phyloP scores from a whole-genome alignment of 2,113 vertebrate genomes.

The Rhea americana region DNA sequence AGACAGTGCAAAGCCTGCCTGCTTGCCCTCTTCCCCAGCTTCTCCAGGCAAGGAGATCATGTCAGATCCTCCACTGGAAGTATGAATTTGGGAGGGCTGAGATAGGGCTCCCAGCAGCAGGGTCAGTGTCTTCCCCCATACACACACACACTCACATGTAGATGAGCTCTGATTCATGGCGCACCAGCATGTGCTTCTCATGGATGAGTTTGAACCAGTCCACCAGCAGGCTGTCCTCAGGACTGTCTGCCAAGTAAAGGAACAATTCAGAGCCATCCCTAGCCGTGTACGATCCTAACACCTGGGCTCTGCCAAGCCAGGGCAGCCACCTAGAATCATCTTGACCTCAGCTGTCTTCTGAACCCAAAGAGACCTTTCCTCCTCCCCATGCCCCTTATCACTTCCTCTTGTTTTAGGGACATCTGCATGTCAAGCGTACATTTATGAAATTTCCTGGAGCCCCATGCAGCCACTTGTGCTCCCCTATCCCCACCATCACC shows the following conservation, averaged over 20 bases:
- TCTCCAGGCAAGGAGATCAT: neutral
- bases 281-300: neutral
- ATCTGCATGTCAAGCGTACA: neutral
- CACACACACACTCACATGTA: slow-evolving; percentile 87
- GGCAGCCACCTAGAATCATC: neutral
- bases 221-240: slow-evolving; percentile 85
- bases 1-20: neutral
- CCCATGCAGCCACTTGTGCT: neutral
- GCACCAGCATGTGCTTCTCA: slow-evolving; percentile 85
- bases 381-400: neutral
- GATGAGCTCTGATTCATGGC: slow-evolving; percentile 87
- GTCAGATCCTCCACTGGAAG: neutral
- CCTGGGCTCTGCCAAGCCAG: neutral
- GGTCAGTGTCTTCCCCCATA: neutral
- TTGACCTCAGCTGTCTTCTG: neutral
- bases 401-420: neutral
- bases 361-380: neutral
- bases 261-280: neutral
- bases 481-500: neutral
- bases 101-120: neutral
- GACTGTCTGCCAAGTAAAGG: slow-evolving; percentile 77
- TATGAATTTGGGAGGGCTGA: neutral
- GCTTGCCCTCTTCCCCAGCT: neutral
- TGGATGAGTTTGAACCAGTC: slow-evolving; percentile 92
- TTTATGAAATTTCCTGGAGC: neutral